phyloP scores from a whole-genome alignment of 2,113 vertebrate genomes.

The Phylloscopus whistleri region DNA sequence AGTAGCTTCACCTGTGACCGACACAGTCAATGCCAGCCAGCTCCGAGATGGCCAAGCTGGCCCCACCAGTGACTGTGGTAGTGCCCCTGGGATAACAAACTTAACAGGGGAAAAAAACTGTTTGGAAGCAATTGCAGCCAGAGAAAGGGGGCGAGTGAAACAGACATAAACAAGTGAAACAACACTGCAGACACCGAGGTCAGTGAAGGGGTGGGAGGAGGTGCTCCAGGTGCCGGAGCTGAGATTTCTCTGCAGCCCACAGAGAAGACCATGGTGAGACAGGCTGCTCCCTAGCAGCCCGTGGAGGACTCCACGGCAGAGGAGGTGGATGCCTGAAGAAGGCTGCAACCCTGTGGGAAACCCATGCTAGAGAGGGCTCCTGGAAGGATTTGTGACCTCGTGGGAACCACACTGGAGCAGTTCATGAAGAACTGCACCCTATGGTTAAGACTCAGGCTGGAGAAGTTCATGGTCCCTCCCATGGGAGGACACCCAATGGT shows the following conservation, averaged over 20 bases:
- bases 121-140: neutral
- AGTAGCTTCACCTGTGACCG: accelerated
- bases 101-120: neutral
- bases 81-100: neutral
- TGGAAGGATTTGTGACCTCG: neutral
- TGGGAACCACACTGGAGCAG: neutral
- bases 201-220: neutral
- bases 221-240: accelerated
- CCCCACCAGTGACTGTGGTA: neutral
- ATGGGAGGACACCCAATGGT: neutral
- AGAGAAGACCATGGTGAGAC: neutral
- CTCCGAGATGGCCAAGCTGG: neutral
- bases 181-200: neutral
- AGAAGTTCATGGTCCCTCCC: neutral
- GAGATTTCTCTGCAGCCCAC: neutral
- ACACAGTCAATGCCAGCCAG: neutral
- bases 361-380: accelerated
- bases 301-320: accelerated
- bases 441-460: neutral
- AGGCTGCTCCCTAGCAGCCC: neutral
- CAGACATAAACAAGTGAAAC: neutral
- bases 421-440: neutral
- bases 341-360: neutral
- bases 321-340: neutral
- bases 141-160: neutral